Percentiles rank a stretch among this genome's conserved stretches.
Evolutionary conservation across 2,797 vertebrate genomes (phyloP).

Genomic region (Platyrinchus mystaceus): DNA sequence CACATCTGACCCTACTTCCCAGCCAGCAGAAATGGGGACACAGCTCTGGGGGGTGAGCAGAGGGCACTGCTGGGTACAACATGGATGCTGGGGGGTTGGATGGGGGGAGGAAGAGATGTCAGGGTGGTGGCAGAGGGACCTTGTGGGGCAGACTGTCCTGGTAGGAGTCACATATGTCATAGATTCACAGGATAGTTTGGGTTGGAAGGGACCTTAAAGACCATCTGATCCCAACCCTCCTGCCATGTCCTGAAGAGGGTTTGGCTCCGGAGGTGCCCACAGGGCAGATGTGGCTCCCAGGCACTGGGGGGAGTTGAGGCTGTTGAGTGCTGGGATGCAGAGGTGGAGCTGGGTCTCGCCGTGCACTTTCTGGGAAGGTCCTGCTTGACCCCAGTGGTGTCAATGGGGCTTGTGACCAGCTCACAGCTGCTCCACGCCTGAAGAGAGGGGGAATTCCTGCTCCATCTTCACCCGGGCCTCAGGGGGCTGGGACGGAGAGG

Average conservation of each 20-base stretch:
- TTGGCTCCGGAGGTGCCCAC: background rate
- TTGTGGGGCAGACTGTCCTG: background rate
- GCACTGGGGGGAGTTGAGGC: fast-evolving
- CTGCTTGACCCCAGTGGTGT: background rate
- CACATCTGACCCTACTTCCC: background rate
- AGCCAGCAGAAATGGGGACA: background rate
- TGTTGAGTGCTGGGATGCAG: fast-evolving
- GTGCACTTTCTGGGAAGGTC: background rate
- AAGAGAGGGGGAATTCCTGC: background rate
- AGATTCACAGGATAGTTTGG: background rate
- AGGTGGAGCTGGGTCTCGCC: background rate
- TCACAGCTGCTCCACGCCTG: background rate
- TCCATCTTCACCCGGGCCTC: background rate
- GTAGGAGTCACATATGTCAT: background rate
- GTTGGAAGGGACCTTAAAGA: background rate
- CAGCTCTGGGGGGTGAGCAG: background rate
- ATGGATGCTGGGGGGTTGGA: fast-evolving
- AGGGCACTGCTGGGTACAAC: background rate
- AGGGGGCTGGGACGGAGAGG: background rate
- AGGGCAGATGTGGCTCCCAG: background rate
- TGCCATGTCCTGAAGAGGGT: background rate
- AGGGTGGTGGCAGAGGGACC: background rate
- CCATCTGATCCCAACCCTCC: background rate
- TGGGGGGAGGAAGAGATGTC: background rate
- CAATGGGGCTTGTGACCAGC: fast-evolving